Evolutionary conservation across 2,797 vertebrate genomes (phyloP).

Genomic region (Tympanoctomys barrerae): DNA sequence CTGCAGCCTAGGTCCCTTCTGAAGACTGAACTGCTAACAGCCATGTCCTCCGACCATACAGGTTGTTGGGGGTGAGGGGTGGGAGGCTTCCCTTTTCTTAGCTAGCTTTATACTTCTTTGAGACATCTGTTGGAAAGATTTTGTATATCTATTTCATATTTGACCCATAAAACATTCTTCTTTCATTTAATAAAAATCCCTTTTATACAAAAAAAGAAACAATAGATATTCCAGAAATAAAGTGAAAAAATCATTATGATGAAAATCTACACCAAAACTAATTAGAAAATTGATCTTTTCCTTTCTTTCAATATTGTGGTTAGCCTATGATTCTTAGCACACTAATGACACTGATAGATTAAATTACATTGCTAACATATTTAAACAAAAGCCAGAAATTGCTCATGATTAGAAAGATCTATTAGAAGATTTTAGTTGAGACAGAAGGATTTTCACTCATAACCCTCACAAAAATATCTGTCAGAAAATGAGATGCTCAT

Average conservation of each 20-base stretch:
- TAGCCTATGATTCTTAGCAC: conserved; percentile 14
- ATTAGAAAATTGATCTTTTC: background rate
- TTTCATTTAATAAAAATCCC: conserved; percentile 95
- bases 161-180: conserved; percentile 90
- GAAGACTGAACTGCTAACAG: background rate
- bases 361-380: background rate
- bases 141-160: conserved; percentile 95
- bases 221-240: background rate
- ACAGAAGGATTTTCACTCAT: conserved; percentile 55
- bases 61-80: background rate
- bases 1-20: background rate
- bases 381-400: conserved; percentile 16
- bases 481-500: conserved; percentile 36
- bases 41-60: background rate
- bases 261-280: conserved; percentile 36
- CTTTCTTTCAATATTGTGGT: background rate
- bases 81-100: background rate
- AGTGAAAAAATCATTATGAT: conserved; percentile 17
- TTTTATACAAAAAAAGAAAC: conserved; percentile 86
- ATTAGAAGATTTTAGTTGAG: conserved; percentile 58
- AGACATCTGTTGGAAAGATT: conserved; percentile 92
- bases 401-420: background rate
- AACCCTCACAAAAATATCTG: conserved; percentile 52
- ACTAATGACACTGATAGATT: background rate
- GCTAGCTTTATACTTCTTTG: background rate